These are phyloP conservation scores for Tupaia tana DNA, from an alignment of 2,113 vertebrate genomes.

Conservation along the genomic window DNA sequence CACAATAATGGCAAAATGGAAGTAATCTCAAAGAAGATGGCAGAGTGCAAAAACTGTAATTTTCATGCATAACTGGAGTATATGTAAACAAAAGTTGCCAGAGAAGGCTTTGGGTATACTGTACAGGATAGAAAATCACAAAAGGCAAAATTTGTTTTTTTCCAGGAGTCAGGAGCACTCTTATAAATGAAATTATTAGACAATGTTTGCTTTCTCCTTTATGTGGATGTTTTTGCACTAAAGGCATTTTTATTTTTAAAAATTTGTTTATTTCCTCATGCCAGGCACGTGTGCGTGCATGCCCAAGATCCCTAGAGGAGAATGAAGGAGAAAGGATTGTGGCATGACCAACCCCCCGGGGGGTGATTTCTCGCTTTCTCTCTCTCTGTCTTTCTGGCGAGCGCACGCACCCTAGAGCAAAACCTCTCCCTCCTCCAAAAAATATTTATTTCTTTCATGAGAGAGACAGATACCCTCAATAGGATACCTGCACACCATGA, in stretches of 20 bases:
- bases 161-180: neutral
- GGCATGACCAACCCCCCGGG: too few relatives aligned
- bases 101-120: neutral
- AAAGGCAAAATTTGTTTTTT: neutral
- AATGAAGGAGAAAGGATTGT: too few relatives aligned
- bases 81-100: neutral
- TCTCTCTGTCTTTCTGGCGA: too few relatives aligned
- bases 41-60: neutral
- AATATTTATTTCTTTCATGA: too few relatives aligned
- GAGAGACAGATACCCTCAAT: too few relatives aligned
- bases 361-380: too few relatives aligned
- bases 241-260: neutral
- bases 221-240: neutral
- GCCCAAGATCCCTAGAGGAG: too few relatives aligned
- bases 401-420: too few relatives aligned
- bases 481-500: too few relatives aligned
- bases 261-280: too few relatives aligned
- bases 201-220: neutral
- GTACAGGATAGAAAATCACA: neutral
- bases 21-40: neutral
- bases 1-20: neutral
- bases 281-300: too few relatives aligned
- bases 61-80: neutral
- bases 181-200: neutral
- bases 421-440: too few relatives aligned